Evolutionary conservation across 1,140 invertebrate genomes (phyloP).

Genomic region (Drosophila lacertosa): DNA sequence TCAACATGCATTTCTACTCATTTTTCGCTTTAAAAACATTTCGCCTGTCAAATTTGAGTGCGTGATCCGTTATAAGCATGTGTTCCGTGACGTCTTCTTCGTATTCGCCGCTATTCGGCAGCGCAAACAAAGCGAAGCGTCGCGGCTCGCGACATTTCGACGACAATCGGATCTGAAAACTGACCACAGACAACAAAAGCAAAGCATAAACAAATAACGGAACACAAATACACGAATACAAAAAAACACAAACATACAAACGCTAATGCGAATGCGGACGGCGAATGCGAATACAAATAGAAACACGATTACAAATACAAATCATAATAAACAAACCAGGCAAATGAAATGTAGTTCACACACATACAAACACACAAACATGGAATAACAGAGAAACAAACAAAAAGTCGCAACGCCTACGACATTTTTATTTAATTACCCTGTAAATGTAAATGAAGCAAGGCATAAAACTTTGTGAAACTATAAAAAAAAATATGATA

Average conservation of each 20-base stretch:
- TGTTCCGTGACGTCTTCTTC: slow-evolving; percentile 9
- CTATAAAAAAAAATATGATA: too few relatives aligned
- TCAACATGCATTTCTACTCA: too few relatives aligned
- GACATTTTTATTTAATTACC: slow-evolving; percentile 12
- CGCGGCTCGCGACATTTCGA: slow-evolving; percentile 9
- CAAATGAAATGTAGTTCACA: slow-evolving; percentile 32
- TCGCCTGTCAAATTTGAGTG: not conserved
- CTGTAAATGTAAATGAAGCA: too few relatives aligned
- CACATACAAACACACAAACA: slow-evolving; percentile 1
- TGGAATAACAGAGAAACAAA: too few relatives aligned
- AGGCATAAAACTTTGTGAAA: too few relatives aligned
- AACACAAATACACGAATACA: not conserved
- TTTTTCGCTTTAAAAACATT: too few relatives aligned
- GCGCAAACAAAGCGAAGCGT: slow-evolving; percentile 25
- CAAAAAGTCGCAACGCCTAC: slow-evolving; percentile 5
- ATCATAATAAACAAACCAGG: slow-evolving; percentile 35
- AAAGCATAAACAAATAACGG: slow-evolving; percentile 26
- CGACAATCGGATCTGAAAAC: slow-evolving; percentile 27
- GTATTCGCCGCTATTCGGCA: not conserved
- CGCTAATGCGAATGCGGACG: not conserved
- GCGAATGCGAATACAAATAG: not conserved
- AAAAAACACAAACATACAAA: not conserved
- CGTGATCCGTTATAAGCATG: slow-evolving; percentile 4
- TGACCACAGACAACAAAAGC: slow-evolving; percentile 39
- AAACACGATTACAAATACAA: slow-evolving; percentile 7